These are phyloP conservation scores for Dinoponera quadriceps DNA, from an alignment of 1,140 invertebrate species.

Conservation along the genomic window DNA sequence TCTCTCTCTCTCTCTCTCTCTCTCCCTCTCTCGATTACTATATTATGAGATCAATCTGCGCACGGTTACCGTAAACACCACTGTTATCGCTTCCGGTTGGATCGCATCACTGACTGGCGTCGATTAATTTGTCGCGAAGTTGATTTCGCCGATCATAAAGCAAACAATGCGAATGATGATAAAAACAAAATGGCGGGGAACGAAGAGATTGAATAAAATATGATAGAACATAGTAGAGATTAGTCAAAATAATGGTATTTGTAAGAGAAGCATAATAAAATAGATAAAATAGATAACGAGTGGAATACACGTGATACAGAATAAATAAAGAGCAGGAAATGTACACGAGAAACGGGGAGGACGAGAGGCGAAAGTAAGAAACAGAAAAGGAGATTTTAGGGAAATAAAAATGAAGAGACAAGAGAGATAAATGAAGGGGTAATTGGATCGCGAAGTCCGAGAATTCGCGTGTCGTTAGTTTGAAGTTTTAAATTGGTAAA, in stretches of 20 bases:
- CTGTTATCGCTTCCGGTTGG: background rate
- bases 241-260: no score
- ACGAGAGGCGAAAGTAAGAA: background rate
- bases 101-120: background rate
- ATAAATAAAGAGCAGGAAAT: slow-evolving; percentile 28
- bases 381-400: background rate
- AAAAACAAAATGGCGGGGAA: background rate
- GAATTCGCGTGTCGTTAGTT: background rate
- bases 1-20: background rate
- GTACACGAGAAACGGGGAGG: background rate
- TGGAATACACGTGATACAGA: background rate
- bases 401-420: background rate
- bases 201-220: background rate
- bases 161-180: background rate
- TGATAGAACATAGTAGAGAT: background rate
- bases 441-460: slow-evolving; percentile 1
- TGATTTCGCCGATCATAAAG: slow-evolving; percentile 16
- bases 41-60: slow-evolving; percentile 67
- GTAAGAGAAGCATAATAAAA: no score
- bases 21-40: slow-evolving; percentile 42
- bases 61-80: slow-evolving; percentile 44
- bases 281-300: no score
- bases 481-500: slow-evolving; percentile 36
- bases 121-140: slow-evolving; percentile 11
- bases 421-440: background rate